Percentiles rank a stretch among this genome's conserved stretches.
phyloP scores from a whole-genome alignment of 2,888 invertebrate genomes.

The Drosophila barbarae region DNA sequence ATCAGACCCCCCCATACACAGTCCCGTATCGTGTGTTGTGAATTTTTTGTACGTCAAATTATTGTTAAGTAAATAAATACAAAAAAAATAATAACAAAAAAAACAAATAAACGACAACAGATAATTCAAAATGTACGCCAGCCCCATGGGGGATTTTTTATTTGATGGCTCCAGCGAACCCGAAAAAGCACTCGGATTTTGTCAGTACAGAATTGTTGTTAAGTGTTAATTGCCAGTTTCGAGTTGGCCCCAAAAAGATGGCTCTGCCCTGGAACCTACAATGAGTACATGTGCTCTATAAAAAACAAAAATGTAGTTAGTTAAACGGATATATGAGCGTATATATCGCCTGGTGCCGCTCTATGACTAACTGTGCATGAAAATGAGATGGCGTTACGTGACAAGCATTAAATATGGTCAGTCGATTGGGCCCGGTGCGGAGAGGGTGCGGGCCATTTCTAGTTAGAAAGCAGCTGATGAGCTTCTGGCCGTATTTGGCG shows the following conservation, averaged over 20 bases:
- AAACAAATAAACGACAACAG: slow-evolving; percentile 31
- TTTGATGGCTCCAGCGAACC: slow-evolving; percentile 22
- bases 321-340: slow-evolving; percentile 22
- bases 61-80: slow-evolving; percentile 37
- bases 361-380: slow-evolving; percentile 68
- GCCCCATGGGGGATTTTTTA: slow-evolving; percentile 14
- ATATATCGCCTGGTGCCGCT: slow-evolving; percentile 5
- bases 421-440: slow-evolving; percentile 9
- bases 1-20: slow-evolving; percentile 4
- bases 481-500: slow-evolving; percentile 65
- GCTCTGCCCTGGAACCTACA: slow-evolving; percentile 8
- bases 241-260: slow-evolving; percentile 22
- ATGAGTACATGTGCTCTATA: slow-evolving; percentile 19
- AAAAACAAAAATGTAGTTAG: slow-evolving; percentile 19
- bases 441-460: slow-evolving; percentile 18
- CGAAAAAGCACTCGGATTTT: slow-evolving; percentile 31
- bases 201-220: slow-evolving; percentile 11
- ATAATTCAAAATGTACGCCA: slow-evolving; percentile 28
- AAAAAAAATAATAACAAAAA: slow-evolving; percentile 1
- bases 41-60: slow-evolving; percentile 38
- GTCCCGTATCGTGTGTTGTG: slow-evolving; percentile 33
- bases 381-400: slow-evolving; percentile 65
- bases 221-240: slow-evolving; percentile 45
- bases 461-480: slow-evolving; percentile 65
- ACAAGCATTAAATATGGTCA: slow-evolving; percentile 54